Conservation (phyloP, 1,140 invertebrate species). For the Trichoplusia ni region DNA sequence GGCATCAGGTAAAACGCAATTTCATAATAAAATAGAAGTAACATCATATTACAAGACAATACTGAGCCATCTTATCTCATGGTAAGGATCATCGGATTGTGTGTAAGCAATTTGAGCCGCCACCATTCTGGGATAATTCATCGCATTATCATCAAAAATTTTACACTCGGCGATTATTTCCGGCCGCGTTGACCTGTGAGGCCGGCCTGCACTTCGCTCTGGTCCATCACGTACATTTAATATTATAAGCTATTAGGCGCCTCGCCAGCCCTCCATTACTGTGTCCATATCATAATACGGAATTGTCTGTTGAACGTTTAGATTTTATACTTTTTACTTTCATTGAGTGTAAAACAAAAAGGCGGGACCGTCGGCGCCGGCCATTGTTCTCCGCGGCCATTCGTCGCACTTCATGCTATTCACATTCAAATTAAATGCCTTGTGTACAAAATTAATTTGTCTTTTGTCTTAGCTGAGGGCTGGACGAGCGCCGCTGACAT, state of each 20-base stretch:
- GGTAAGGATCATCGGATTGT: neutral
- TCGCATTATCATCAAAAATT: conserved; percentile 37
- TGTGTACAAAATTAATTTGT: conserved; percentile 82
- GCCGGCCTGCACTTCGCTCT: conserved; percentile 44
- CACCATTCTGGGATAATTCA: conserved; percentile 25
- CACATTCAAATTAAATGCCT: conserved; percentile 81
- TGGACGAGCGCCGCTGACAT: conserved; percentile 56
- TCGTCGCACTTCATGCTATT: conserved; percentile 81
- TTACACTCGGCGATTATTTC: conserved; percentile 73
- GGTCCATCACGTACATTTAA: conserved; percentile 74
- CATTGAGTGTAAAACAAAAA: conserved; percentile 74
- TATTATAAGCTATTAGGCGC: conserved; percentile 80
- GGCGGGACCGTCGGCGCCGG: conserved; percentile 73
- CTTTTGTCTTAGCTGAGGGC: conserved; percentile 75
- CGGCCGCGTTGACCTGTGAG: conserved; percentile 49
- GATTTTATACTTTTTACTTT: conserved; percentile 76
- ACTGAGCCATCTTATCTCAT: neutral
- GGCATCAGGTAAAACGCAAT: neutral
- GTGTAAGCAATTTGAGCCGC: conserved; percentile 14
- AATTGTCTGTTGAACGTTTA: conserved; percentile 75
- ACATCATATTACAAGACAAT: neutral
- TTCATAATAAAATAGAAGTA: neutral
- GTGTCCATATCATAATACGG: conserved; percentile 80
- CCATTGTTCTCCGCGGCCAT: conserved; percentile 78
- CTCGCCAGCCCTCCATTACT: conserved; percentile 76